Percentiles rank a stretch among this genome's conserved stretches.
Conservation (phyloP, 2,113 vertebrate genomes). For the Nipponia nippon region DNA sequence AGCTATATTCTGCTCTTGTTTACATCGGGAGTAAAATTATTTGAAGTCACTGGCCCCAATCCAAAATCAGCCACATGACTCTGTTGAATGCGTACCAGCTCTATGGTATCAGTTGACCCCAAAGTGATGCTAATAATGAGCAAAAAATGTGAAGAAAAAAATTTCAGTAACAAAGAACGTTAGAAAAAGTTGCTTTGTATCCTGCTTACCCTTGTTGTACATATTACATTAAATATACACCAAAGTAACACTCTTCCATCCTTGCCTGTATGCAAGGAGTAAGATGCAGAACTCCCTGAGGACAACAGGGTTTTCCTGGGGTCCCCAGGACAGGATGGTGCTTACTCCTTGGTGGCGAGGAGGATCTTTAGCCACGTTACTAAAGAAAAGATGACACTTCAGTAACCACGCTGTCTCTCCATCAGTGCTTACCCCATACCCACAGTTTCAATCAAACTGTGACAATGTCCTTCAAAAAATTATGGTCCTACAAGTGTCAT, state of each 20-base stretch:
- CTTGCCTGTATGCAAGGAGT: background rate
- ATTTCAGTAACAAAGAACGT: background rate
- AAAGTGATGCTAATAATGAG: background rate
- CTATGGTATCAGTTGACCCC: background rate
- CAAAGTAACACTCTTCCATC: background rate
- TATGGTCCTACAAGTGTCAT: background rate
- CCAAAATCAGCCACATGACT: background rate
- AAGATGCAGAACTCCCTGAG: background rate
- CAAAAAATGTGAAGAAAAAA: background rate
- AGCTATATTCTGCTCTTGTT: background rate
- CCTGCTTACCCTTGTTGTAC: background rate
- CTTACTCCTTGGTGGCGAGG: background rate
- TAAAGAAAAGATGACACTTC: background rate
- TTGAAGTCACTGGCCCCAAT: background rate
- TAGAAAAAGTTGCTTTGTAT: background rate
- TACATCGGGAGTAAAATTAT: background rate
- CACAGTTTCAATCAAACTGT: background rate
- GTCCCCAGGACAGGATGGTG: background rate
- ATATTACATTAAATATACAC: background rate
- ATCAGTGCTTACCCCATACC: background rate
- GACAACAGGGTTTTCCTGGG: background rate
- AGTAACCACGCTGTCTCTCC: background rate
- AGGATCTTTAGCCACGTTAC: background rate
- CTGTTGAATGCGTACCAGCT: background rate
- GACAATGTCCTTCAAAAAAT: background rate